These are phyloP conservation scores for Epinotia demarniana DNA, from an alignment of 2,888 invertebrate species.

Conservation along the genomic window DNA sequence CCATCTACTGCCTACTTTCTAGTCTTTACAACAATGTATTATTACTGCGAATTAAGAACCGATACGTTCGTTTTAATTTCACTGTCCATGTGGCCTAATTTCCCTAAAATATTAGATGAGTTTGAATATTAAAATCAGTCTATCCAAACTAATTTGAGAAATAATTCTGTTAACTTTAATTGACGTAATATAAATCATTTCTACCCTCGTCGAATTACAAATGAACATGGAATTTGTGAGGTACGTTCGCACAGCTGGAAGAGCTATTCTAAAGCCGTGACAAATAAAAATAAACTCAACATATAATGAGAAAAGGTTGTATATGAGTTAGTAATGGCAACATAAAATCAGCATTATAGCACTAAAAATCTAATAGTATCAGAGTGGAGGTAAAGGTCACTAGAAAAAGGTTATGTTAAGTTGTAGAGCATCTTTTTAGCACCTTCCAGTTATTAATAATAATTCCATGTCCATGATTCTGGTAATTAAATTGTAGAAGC, in stretches of 20 bases:
- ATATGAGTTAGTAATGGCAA: background rate
- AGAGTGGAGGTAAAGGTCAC: background rate
- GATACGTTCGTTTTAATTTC: background rate
- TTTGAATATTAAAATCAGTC: conserved; percentile 21
- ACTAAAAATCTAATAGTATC: background rate
- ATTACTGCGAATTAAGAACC: no score
- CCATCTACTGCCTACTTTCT: no score
- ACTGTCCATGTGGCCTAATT: background rate
- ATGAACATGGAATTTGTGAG: conserved; percentile 3
- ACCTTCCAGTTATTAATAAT: background rate
- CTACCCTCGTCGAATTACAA: conserved; percentile 37
- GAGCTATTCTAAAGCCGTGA: background rate
- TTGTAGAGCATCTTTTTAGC: no score
- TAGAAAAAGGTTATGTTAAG: background rate
- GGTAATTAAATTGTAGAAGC: conserved; percentile 17
- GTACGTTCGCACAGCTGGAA: background rate
- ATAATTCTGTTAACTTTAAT: conserved; percentile 37
- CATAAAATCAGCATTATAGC: background rate
- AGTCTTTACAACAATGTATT: no score
- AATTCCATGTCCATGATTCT: background rate
- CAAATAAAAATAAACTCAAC: background rate
- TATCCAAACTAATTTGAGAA: conserved; percentile 11
- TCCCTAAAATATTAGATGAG: background rate
- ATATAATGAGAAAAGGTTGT: background rate
- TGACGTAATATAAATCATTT: conserved; percentile 39